phyloP scores from a whole-genome alignment of 1,140 invertebrate species.

The Zaprionus davidi region DNA sequence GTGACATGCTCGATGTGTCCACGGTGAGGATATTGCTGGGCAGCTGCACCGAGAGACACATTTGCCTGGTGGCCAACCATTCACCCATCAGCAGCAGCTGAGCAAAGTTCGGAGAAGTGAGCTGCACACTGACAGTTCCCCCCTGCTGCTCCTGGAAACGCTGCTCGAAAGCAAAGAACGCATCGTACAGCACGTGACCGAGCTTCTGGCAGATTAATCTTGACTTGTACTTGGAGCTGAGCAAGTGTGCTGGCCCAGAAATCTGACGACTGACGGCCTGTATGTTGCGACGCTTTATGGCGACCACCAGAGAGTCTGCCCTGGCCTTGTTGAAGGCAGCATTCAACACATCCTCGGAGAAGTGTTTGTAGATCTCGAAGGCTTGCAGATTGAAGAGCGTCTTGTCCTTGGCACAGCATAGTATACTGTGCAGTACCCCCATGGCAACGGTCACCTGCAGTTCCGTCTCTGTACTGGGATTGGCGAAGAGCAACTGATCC shows the following conservation, averaged over 20 bases:
- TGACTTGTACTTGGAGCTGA: slow-evolving; percentile 75
- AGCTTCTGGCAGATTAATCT: slow-evolving; percentile 64
- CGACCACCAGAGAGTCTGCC: slow-evolving; percentile 86
- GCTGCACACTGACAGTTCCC: slow-evolving; percentile 16
- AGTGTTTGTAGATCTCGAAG: slow-evolving; percentile 90
- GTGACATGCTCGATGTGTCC: slow-evolving; percentile 61
- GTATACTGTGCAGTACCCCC: slow-evolving; percentile 87
- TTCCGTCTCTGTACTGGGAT: slow-evolving; percentile 84
- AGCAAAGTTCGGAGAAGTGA: slow-evolving; percentile 66
- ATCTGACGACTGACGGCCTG: slow-evolving; percentile 53
- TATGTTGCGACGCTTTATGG: slow-evolving; percentile 69
- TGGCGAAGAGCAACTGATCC: slow-evolving; percentile 72
- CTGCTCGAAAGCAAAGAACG: slow-evolving; percentile 48
- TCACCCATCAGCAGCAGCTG: slow-evolving; percentile 69
- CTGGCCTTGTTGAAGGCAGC: slow-evolving; percentile 86
- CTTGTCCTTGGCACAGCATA: slow-evolving; percentile 87
- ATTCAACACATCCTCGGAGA: slow-evolving; percentile 87
- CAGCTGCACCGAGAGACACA: slow-evolving; percentile 52
- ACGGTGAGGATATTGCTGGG: slow-evolving; percentile 76
- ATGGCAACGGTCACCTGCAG: slow-evolving; percentile 85
- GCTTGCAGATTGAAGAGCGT: slow-evolving; percentile 87
- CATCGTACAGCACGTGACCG: slow-evolving; percentile 58
- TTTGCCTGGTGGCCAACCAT: slow-evolving; percentile 38
- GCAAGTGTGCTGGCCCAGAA: slow-evolving; percentile 66
- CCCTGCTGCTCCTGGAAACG: slow-evolving; percentile 19